Base-by-base conservation (phyloP, 2,797 vertebrate species). In the Dicrostonyx torquatus region DNA sequence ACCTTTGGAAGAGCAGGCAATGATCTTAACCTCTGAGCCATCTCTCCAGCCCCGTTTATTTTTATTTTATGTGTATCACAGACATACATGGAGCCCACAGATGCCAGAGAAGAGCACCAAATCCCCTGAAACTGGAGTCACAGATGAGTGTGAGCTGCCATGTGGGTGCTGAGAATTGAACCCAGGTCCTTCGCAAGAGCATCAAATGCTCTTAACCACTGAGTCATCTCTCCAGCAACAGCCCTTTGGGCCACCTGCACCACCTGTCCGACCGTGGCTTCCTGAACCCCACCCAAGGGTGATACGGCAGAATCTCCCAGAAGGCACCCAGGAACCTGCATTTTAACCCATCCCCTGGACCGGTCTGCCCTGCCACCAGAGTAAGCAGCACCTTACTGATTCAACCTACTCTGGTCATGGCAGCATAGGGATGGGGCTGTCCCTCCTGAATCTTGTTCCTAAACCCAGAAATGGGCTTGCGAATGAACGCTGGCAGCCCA, bases 201-300 rank as follows among this genome's bases (percentile, higher is more conserved):
- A 64, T 34, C 60, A 15, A 48, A 43, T n/a, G 31, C 31, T 48
- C 43, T 84, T 48, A 84, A 66, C 82, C 43, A 48, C 82, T 84
- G 80, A 84, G 43, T 43, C 82, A 48, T 66, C 82, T 66, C 80
- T 48, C 24, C 24, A 29, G 37, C 29, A 26, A 82, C 40, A 43
- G 82, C 14, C 34, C 29, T 88, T n/a, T 64, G 87, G 45, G 76
- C 37, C 55, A 37, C 53, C 85, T 75, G 37, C 48, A 40, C 37
- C 43, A 24, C 37, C 45, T 48, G 70, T 93, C 80, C 29, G 26
- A 76, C 48, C 7, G 18, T 58, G 78, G 37, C 37, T 96, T 94
- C 93, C 89, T 75, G 89, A 89, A 77, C 89, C 90, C 93, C 95
- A 87, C 94, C 89, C 89, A 66, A 53, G 72, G 34, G 75, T 92